phyloP scores from a whole-genome alignment of 1,140 invertebrate species.

The Drosophila insularis region DNA sequence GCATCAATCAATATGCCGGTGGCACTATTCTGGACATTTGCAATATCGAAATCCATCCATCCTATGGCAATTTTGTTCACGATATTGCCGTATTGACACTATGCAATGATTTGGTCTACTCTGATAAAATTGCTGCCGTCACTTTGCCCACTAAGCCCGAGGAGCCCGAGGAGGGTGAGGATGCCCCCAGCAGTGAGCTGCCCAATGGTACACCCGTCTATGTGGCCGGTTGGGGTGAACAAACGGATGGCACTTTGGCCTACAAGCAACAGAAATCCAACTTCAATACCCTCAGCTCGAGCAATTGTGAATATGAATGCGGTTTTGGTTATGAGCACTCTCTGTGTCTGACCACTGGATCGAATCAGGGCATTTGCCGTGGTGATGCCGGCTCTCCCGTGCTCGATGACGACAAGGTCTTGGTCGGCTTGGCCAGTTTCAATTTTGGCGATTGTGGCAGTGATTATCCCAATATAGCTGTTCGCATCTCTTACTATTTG shows the following conservation, averaged over 20 bases:
- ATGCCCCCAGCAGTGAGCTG: conserved; percentile 22
- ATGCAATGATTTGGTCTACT: conserved; percentile 58
- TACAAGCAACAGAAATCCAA: conserved; percentile 68
- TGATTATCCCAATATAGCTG: conserved; percentile 58
- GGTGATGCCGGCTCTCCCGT: conserved; percentile 67
- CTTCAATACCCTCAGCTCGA: conserved; percentile 47
- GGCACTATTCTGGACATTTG: conserved; percentile 50
- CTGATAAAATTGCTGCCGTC: conserved; percentile 69
- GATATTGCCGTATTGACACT: conserved; percentile 83
- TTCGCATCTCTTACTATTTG: conserved; percentile 51
- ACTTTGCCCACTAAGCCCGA: conserved; percentile 45
- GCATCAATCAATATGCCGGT: conserved; percentile 74
- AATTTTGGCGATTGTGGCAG: conserved; percentile 68
- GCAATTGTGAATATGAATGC: conserved; percentile 53
- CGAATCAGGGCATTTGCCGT: conserved; percentile 61
- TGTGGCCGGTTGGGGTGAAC: conserved; percentile 68
- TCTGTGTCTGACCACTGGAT: conserved; percentile 55
- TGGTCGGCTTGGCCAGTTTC: conserved; percentile 63
- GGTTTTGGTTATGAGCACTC: conserved; percentile 65
- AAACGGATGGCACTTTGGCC: conserved; percentile 38
- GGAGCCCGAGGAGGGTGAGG: conserved; percentile 16
- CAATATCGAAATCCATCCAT: conserved; percentile 74
- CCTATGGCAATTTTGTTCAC: conserved; percentile 79
- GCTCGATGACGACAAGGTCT: conserved; percentile 39
- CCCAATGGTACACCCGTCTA: conserved; percentile 57